phyloP scores from a whole-genome alignment of 92 coral and sea anemone genomes.

The Umimayanthus chanpuru region DNA sequence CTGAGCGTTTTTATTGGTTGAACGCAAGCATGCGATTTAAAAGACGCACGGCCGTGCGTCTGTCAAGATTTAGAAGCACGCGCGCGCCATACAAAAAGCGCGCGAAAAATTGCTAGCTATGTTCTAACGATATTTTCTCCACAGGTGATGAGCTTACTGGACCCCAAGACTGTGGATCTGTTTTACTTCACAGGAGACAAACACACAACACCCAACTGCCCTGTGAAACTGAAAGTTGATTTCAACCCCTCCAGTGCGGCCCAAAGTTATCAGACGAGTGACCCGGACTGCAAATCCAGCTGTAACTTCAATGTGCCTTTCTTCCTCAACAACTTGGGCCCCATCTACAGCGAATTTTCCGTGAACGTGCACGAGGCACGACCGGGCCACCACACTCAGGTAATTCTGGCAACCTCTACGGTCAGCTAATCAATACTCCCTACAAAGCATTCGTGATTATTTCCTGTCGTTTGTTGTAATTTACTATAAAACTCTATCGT shows the following conservation, averaged over 20 bases:
- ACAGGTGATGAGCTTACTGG: conserved; percentile 83
- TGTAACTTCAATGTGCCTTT: conserved; percentile 77
- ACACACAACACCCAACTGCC: conserved; percentile 92
- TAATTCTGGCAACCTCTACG: background rate
- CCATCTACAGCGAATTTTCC: conserved; percentile 74
- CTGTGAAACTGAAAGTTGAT: conserved; percentile 67
- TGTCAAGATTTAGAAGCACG: too few relatives aligned
- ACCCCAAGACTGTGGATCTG: conserved; percentile 82
- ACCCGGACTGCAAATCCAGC: conserved; percentile 49
- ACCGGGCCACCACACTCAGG: conserved; percentile 99
- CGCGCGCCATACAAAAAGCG: too few relatives aligned
- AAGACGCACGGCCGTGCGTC: too few relatives aligned
- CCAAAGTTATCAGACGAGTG: conserved; percentile 71
- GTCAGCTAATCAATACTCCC: too few relatives aligned
- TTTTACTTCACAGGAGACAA: conserved; percentile 85
- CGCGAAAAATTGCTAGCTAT: too few relatives aligned
- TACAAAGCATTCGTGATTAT: too few relatives aligned
- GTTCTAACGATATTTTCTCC: background rate
- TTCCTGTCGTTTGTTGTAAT: too few relatives aligned
- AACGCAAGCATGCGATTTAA: too few relatives aligned
- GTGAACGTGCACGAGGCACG: conserved; percentile 96
- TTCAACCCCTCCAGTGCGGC: conserved; percentile 88
- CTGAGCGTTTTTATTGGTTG: too few relatives aligned
- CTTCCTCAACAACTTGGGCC: conserved; percentile 89
- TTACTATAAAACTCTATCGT: too few relatives aligned